Base-by-base conservation (phyloP, 2,113 vertebrate genomes). In the Nestor notabilis region DNA sequence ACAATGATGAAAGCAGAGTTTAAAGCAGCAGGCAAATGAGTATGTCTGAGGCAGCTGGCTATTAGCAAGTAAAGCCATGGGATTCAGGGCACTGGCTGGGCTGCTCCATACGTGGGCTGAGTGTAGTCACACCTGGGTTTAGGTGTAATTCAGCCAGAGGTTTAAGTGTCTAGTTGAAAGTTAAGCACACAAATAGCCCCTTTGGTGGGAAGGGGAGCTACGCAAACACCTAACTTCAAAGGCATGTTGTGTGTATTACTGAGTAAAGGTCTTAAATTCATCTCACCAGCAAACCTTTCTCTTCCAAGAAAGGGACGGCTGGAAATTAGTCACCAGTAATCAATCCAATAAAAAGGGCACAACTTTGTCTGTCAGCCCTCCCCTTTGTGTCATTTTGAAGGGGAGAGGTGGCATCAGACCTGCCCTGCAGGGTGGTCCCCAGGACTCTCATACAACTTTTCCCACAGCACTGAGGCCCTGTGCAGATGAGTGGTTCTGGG, bases 1-100 rank as follows among this genome's bases (percentile, higher is more conserved):
- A 37, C 60, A 64, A 78, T 1, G 23, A 69, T 77, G 79, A 86
- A 90, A 95, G 83, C 0, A 1, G 71, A 49, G 79, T 83, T 77
- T 88, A 92, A 90, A 95, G 93, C 83, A 91, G 46, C 72, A 61
- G 60, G 68, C 31, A 68, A 77, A 77, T 83, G 56, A 90, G 35
- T 49, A 13, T 2, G 4, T 80, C 92, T 82, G 3, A 60, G 44
- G 68, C 83, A 90, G 94, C 61, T 88, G 76, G 82, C 85, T 89
- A 63, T 83, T 84, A 76, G 74, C 75, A 52, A 91, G 87, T 75
- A 65, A 91, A 96, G 78, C 15, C 7, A 25, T 75, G 71, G 74
- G 65, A 33, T 79, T 65, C 3, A 2, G 41, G 69, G 60, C 75
- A 25, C 61, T 78, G 82, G 33, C 79, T 68, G 64, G 49, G 71